Evolutionary conservation across 1,140 invertebrate genomes (phyloP).

Genomic region (Drosophila seguyi): DNA sequence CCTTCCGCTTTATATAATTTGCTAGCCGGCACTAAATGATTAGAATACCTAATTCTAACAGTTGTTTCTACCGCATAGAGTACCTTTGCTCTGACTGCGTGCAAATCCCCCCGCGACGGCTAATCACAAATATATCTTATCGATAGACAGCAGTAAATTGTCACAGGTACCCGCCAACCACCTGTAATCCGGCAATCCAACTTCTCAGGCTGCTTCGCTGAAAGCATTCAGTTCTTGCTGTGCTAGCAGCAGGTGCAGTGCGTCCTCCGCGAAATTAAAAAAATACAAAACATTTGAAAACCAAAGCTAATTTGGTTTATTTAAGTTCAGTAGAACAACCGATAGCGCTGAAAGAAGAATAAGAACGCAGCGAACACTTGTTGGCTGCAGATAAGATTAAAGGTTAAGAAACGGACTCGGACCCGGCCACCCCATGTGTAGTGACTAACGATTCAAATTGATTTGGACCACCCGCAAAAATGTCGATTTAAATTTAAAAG

Average conservation of each 20-base stretch:
- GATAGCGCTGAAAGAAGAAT: conserved; percentile 31
- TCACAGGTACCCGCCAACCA: conserved; percentile 24
- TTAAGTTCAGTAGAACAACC: conserved; percentile 42
- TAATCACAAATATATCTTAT: conserved; percentile 52
- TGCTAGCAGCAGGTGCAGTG: conserved; percentile 37
- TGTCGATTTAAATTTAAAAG: not conserved
- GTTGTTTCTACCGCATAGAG: not conserved
- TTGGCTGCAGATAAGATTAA: conserved; percentile 58
- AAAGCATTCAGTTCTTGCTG: conserved; percentile 28
- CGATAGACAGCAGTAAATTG: conserved; percentile 33
- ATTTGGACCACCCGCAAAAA: conserved; percentile 7
- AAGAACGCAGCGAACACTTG: conserved; percentile 21
- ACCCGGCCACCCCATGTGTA: conserved; percentile 6
- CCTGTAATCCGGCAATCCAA: conserved; percentile 16
- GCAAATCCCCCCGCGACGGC: conserved; percentile 22
- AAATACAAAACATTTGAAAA: not conserved
- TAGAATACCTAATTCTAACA: not conserved
- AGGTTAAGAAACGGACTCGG: conserved; percentile 41
- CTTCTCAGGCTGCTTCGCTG: not conserved
- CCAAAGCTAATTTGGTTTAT: conserved; percentile 12
- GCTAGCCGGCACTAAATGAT: not conserved
- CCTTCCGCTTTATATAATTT: not conserved
- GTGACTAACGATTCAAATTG: conserved; percentile 15
- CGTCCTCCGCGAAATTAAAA: not conserved
- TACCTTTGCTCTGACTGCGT: conserved; percentile 17